Percentiles rank a stretch among this genome's conserved stretches.
These are phyloP conservation scores for Hyaena hyaena DNA, from an alignment of 2,113 vertebrate genomes.

Conservation along the genomic window DNA sequence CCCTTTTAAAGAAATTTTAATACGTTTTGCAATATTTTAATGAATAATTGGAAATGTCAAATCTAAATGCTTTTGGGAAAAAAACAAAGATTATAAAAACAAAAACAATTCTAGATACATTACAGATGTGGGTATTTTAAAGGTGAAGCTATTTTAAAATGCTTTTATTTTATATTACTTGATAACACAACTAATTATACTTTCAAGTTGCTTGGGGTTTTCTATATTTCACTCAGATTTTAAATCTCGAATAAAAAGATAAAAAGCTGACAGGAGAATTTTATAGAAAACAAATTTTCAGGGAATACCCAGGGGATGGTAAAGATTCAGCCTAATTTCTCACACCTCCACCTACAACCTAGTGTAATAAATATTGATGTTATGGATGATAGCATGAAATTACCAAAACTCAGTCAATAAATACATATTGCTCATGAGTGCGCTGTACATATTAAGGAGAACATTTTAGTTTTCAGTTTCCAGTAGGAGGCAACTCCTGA, in stretches of 20 bases:
- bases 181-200: background rate
- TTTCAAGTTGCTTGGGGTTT: background rate
- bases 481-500: background rate
- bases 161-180: conserved; percentile 2
- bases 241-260: background rate
- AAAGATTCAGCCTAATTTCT: background rate
- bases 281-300: background rate
- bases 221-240: background rate
- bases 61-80: background rate
- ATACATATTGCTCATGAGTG: background rate
- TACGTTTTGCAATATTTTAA: background rate
- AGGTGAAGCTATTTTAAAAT: background rate
- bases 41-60: background rate
- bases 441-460: background rate
- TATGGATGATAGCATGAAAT: background rate
- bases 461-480: background rate
- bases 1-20: background rate
- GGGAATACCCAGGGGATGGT: background rate
- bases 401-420: background rate
- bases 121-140: background rate
- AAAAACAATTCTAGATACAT: background rate
- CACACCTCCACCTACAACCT: background rate
- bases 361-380: background rate
- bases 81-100: background rate
- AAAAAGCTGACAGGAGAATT: background rate